Evolutionary conservation across 2,797 vertebrate genomes (phyloP).

Genomic region (Acanthopagrus latus): DNA sequence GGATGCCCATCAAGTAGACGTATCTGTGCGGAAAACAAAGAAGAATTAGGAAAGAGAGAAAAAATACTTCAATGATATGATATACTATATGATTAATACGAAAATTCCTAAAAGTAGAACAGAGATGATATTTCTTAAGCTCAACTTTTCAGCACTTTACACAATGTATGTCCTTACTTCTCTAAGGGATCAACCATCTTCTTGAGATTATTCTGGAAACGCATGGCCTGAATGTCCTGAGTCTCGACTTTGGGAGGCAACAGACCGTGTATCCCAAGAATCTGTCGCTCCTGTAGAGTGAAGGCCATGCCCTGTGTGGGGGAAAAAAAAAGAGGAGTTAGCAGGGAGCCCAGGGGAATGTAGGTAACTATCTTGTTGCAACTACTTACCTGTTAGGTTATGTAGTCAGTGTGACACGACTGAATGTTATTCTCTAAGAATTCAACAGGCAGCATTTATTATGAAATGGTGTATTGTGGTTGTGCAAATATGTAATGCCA

Average conservation of each 20-base stretch:
- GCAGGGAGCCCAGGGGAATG: neutral
- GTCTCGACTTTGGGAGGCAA: conserved; percentile 97
- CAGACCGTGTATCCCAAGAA: conserved; percentile 95
- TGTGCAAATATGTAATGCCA: neutral
- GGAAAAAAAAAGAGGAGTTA: conserved; percentile 9
- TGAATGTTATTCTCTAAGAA: no score
- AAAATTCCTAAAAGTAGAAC: conserved; percentile 2
- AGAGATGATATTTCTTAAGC: neutral
- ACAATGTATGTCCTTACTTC: conserved; percentile 86
- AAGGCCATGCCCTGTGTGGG: conserved; percentile 95
- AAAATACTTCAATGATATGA: neutral
- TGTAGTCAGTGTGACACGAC: no score
- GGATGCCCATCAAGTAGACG: conserved; percentile 98
- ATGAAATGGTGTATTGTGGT: neutral
- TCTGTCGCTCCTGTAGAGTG: conserved; percentile 91
- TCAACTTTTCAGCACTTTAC: neutral
- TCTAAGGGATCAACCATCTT: conserved; percentile 93
- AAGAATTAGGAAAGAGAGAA: neutral
- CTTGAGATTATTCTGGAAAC: conserved; percentile 94
- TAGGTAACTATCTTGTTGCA: neutral
- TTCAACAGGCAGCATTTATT: neutral
- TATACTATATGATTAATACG: neutral
- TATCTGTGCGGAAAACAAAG: conserved; percentile 85
- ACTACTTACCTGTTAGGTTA: neutral
- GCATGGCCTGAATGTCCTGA: conserved; percentile 94